phyloP scores from a whole-genome alignment of 2,113 vertebrate species.

The Bostrychus sinensis region DNA sequence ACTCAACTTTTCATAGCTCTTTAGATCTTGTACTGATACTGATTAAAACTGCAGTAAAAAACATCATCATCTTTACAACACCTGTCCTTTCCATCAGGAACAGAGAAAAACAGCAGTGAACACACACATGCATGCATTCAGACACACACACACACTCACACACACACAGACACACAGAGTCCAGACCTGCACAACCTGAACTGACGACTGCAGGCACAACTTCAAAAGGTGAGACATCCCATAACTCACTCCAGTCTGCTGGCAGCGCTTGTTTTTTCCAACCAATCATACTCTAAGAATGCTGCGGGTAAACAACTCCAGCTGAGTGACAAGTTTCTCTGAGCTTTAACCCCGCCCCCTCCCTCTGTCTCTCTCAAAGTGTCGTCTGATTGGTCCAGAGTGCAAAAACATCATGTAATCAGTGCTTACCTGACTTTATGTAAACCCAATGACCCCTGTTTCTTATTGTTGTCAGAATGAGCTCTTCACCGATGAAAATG shows the following conservation, averaged over 20 bases:
- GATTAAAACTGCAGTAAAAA: constrained; percentile 41
- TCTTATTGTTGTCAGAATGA: background rate
- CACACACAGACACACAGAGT: constrained; percentile 22
- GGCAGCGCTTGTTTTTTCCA: constrained; percentile 67
- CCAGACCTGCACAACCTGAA: constrained; percentile 56
- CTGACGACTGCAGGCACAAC: constrained; percentile 69
- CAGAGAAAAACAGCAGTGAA: constrained; percentile 58
- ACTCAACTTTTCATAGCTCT: background rate
- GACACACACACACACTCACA: constrained; percentile 12
- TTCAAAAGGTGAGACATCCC: constrained; percentile 73
- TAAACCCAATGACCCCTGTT: constrained; percentile 4
- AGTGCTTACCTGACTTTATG: background rate
- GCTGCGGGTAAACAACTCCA: constrained; percentile 71
- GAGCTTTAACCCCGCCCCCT: constrained; percentile 18
- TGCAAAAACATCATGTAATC: background rate
- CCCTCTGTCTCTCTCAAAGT: constrained; percentile 3
- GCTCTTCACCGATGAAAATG: background rate
- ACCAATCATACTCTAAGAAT: constrained; percentile 73
- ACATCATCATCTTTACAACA: constrained; percentile 49
- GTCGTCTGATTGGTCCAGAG: constrained; percentile 14
- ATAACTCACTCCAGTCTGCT: constrained; percentile 72
- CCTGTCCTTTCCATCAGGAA: constrained; percentile 67
- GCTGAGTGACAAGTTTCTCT: constrained; percentile 70
- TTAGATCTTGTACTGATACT: constrained; percentile 17
- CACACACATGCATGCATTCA: constrained; percentile 9